phyloP scores from a whole-genome alignment of 1,140 invertebrate genomes.

The Zeugodacus cucurbitae region DNA sequence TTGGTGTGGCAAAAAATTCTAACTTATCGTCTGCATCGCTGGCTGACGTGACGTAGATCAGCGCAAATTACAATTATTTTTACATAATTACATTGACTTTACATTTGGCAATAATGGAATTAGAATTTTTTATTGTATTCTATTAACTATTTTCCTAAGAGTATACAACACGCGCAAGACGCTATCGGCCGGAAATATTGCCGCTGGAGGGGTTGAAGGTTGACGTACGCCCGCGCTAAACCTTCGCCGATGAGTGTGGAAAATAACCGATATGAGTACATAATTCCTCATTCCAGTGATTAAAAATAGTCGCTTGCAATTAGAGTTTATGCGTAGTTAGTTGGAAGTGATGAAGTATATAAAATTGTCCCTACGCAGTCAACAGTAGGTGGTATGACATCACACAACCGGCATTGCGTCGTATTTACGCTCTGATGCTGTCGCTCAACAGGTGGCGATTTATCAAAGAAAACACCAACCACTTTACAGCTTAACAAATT shows the following conservation, averaged over 20 bases:
- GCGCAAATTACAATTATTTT: not conserved
- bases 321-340: not conserved
- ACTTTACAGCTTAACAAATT: too few relatives aligned
- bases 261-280: not conserved
- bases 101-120: not conserved
- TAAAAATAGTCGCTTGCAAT: not conserved
- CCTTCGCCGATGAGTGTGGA: not conserved
- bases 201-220: not conserved
- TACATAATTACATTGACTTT: not conserved
- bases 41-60: constrained; percentile 12
- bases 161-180: not conserved
- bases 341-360: not conserved
- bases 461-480: not conserved
- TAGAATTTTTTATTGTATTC: not conserved
- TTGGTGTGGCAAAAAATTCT: not conserved
- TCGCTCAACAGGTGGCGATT: not conserved
- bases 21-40: not conserved
- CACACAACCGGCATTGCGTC: not conserved
- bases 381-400: not conserved
- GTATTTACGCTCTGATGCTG: not conserved
- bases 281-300: not conserved
- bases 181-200: not conserved
- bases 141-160: not conserved
- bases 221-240: not conserved
- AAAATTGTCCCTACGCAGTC: not conserved